phyloP scores from a whole-genome alignment of 2,888 invertebrate genomes.

The Mactromeris polynyma region DNA sequence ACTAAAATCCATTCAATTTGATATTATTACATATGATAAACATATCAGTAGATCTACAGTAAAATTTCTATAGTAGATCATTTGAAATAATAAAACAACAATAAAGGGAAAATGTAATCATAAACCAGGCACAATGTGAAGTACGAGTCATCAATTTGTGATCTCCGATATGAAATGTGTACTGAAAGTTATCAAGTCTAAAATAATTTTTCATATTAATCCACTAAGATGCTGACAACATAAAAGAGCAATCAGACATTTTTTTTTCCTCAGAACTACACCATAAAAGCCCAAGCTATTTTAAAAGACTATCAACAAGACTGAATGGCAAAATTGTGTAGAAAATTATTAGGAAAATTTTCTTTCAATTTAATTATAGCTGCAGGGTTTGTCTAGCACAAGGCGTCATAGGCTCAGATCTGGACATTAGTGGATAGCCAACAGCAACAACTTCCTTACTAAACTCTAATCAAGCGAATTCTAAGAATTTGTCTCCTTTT shows the following conservation, averaged over 20 bases:
- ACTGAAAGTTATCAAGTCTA: not conserved
- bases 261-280: not conserved
- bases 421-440: no score
- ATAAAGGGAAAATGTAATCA: not conserved
- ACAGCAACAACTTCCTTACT: no score
- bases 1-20: not conserved
- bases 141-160: not conserved
- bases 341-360: no score
- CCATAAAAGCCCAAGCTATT: not conserved
- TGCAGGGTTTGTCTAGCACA: no score
- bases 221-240: not conserved
- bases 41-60: not conserved
- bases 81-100: conserved; percentile 1
- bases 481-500: no score
- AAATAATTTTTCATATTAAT: conserved; percentile 5
- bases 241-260: not conserved
- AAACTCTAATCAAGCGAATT: no score
- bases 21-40: not conserved
- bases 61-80: not conserved
- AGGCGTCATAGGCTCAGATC: no score
- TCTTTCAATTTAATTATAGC: no score
- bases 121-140: not conserved
- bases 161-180: not conserved
- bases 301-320: not conserved
- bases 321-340: not conserved